Base-by-base conservation (phyloP, 2,113 vertebrate genomes). In the Xyrauchen texanus region DNA sequence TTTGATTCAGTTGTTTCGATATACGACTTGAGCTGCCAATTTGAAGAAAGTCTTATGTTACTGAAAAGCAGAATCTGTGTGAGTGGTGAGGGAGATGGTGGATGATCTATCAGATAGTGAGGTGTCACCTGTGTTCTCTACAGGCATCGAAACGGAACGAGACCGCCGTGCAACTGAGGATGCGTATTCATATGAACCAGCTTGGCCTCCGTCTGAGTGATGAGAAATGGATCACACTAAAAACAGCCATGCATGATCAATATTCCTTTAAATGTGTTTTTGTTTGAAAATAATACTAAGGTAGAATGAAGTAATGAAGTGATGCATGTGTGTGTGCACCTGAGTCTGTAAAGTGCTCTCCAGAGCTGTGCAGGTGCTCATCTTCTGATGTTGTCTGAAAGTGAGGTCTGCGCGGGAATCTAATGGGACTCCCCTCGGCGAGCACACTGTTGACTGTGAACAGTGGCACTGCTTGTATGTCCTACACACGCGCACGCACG, bases 381-480 rank as follows among this genome's bases (percentile, higher is more conserved):
- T 98, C 96, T 46, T 93, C 92, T 8, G 9, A 3, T 0, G 8
- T 11, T 0, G 86, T 34, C 63, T 87, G 88, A 4, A 89, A 81
- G 46, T 86, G 78, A 45, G 91, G 90, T 60, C 93, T 93, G n/a
- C 91, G 95, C 0, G 87, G 81, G 0, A 64, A 79, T 82, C 94
- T 94, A 75, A 70, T 80, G 0, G 89, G 77, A 44, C 85, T 88
- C 10, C 86, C 86, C 16, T 91, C 93, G 0, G 88, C 74, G 0
- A 94, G 88, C 71, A 95, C 85, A 0, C 88, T 93, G 82, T 92
- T 93, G 67, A 98, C 90, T 0, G 95, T 94, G 55, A 92, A 52
- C 47, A 96, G 88, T 0, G 96, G 95, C 63, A 95, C 89, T 3
- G 94, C 95, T 84, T 96, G 96, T 81, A 91, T 94, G 81, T 97